A percentile compares a stretch with the other conserved stretches of the same genome.
These are phyloP conservation scores for Anthonomus grandis DNA, from an alignment of 1,140 invertebrate genomes.

Conservation along the genomic window DNA sequence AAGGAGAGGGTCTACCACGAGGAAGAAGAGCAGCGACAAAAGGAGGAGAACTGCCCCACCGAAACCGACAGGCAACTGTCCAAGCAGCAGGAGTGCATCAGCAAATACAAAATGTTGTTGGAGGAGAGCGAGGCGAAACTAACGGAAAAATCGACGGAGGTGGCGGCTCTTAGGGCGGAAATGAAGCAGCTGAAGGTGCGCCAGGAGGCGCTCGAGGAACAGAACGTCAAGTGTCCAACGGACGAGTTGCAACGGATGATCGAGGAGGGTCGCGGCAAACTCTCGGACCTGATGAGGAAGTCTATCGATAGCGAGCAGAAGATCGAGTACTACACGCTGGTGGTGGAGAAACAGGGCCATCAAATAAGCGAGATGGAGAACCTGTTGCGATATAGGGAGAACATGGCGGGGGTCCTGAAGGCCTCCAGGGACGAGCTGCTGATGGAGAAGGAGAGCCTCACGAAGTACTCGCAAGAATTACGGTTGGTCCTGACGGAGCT, in stretches of 20 bases:
- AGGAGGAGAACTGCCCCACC: slow-evolving; percentile 8
- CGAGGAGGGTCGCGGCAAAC: slow-evolving; percentile 28
- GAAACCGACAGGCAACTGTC: slow-evolving; percentile 20
- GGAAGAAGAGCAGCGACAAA: slow-evolving; percentile 4
- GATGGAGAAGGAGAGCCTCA: slow-evolving; percentile 39
- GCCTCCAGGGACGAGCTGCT: slow-evolving; percentile 39
- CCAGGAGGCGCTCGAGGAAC: slow-evolving; percentile 32
- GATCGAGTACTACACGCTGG: slow-evolving; percentile 33
- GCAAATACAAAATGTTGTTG: slow-evolving; percentile 27
- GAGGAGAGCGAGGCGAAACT: slow-evolving; percentile 32
- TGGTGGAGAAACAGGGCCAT: slow-evolving; percentile 36
- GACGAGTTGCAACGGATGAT: slow-evolving; percentile 29
- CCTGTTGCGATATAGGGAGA: slow-evolving; percentile 35
- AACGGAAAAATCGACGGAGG: slow-evolving; percentile 28
- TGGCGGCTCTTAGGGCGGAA: slow-evolving; percentile 25
- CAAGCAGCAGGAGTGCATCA: slow-evolving; percentile 30
- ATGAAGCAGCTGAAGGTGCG: slow-evolving; percentile 30
- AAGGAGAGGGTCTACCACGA: slow-evolving; percentile 12
- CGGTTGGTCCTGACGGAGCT: slow-evolving; percentile 32
- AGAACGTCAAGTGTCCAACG: slow-evolving; percentile 32
- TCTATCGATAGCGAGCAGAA: slow-evolving; percentile 41
- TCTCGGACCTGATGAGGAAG: slow-evolving; percentile 34
- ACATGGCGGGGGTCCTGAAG: slow-evolving; percentile 38
- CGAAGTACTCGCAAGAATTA: slow-evolving; percentile 38
- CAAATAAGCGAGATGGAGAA: slow-evolving; percentile 40